phyloP scores from a whole-genome alignment of 2,113 vertebrate species.

The Stegastes partitus region DNA sequence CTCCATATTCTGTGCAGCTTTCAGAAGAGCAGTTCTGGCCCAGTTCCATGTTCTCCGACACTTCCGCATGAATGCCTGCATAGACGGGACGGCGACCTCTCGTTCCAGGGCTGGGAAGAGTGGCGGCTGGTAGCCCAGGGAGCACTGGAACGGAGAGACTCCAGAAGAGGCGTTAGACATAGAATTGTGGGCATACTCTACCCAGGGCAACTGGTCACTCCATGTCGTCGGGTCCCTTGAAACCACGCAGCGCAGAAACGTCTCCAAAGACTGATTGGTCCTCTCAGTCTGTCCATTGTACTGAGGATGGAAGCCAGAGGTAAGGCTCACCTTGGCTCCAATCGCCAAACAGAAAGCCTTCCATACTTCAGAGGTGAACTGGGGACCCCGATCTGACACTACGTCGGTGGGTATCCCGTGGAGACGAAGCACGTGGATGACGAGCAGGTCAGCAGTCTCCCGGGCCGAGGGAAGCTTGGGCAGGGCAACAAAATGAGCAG shows the following conservation, averaged over 20 bases:
- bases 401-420: not conserved
- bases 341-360: not conserved
- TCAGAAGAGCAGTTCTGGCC: no score
- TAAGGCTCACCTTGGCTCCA: not conserved
- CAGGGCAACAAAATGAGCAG: not conserved
- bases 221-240: not conserved
- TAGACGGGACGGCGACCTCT: no score
- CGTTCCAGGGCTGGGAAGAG: no score
- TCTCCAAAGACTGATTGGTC: not conserved
- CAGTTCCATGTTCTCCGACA: no score
- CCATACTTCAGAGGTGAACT: not conserved
- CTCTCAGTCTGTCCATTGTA: not conserved
- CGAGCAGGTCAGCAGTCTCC: not conserved
- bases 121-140: no score
- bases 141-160: no score
- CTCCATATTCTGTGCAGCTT: no score
- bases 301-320: not conserved
- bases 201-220: not conserved
- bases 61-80: no score
- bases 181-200: not conserved
- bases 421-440: accelerated
- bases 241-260: not conserved
- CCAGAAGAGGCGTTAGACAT: not conserved
- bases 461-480: not conserved
- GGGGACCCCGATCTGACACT: not conserved